These are phyloP conservation scores for Cygnus buccinator DNA, from an alignment of 2,113 vertebrate species.

Conservation along the genomic window DNA sequence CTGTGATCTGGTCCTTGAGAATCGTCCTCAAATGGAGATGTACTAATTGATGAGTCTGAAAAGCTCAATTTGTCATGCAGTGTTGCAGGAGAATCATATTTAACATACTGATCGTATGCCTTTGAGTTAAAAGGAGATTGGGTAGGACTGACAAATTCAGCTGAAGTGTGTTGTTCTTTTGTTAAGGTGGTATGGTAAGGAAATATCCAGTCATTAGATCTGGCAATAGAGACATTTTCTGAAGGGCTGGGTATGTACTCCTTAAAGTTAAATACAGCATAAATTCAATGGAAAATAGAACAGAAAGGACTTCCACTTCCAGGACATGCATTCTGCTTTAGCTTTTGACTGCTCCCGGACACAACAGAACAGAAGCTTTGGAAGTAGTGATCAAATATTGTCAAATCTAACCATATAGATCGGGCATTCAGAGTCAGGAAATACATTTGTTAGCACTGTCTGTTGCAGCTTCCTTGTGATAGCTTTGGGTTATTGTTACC, in stretches of 20 bases:
- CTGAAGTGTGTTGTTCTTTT: slow-evolving; percentile 54
- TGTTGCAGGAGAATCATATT: slow-evolving; percentile 80
- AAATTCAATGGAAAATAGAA: slow-evolving; percentile 86
- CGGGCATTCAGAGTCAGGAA: slow-evolving; percentile 88
- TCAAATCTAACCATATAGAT: slow-evolving; percentile 87
- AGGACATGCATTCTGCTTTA: slow-evolving; percentile 87
- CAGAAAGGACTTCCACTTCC: slow-evolving; percentile 83
- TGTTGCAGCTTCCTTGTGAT: slow-evolving; percentile 68
- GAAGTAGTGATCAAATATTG: slow-evolving; percentile 81
- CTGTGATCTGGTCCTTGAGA: slow-evolving; percentile 49
- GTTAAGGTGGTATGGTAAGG: slow-evolving; percentile 84
- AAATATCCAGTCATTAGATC: slow-evolving; percentile 78
- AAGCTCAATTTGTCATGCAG: slow-evolving; percentile 80
- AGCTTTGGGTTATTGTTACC: slow-evolving; percentile 67
- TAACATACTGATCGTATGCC: slow-evolving; percentile 79
- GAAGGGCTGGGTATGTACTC: slow-evolving; percentile 79
- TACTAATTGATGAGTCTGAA: slow-evolving; percentile 83
- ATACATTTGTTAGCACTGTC: slow-evolving; percentile 73
- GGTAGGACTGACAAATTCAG: slow-evolving; percentile 80
- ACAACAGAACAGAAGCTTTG: slow-evolving; percentile 88
- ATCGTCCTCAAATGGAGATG: slow-evolving; percentile 76
- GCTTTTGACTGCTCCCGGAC: slow-evolving; percentile 88
- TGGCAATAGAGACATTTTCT: slow-evolving; percentile 74
- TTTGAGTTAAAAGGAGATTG: slow-evolving; percentile 82
- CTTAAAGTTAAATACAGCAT: slow-evolving; percentile 83